Percentiles rank a stretch among this genome's conserved stretches.
Conservation (phyloP, 1,140 invertebrate genomes). For the Drosophila lini region DNA sequence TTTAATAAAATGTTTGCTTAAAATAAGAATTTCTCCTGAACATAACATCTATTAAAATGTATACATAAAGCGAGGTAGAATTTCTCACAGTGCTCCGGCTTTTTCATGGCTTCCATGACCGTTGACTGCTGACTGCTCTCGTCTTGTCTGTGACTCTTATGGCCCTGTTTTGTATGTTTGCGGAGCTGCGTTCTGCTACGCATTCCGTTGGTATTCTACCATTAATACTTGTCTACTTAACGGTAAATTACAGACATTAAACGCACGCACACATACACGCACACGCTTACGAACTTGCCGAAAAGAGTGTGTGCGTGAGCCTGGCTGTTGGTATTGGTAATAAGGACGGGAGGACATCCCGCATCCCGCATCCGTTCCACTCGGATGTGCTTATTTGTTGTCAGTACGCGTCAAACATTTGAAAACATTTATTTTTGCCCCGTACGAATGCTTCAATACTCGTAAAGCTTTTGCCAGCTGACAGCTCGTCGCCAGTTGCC, state of each 20-base stretch:
- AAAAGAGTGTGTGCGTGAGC: slow-evolving; percentile 46
- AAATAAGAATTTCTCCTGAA: too few species aligned
- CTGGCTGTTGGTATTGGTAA: slow-evolving; percentile 18
- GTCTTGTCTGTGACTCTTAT: slow-evolving; percentile 55
- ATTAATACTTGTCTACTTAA: slow-evolving; percentile 84
- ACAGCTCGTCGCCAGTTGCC: slow-evolving; percentile 50
- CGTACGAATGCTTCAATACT: slow-evolving; percentile 71
- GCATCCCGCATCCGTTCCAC: slow-evolving; percentile 4
- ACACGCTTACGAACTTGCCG: slow-evolving; percentile 45
- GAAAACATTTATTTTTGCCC: slow-evolving; percentile 81
- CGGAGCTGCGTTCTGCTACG: slow-evolving; percentile 75
- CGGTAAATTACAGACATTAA: slow-evolving; percentile 83
- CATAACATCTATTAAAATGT: too few species aligned
- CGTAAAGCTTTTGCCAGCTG: slow-evolving; percentile 62
- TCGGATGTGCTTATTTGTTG: slow-evolving; percentile 74
- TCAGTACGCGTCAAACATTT: slow-evolving; percentile 82
- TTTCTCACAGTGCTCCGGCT: slow-evolving; percentile 10
- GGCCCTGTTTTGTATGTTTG: slow-evolving; percentile 67
- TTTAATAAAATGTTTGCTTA: too few species aligned
- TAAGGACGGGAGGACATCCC: slow-evolving; percentile 14
- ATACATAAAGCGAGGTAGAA: neutral
- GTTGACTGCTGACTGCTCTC: slow-evolving; percentile 49
- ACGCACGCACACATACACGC: slow-evolving; percentile 69
- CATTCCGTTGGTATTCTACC: slow-evolving; percentile 84
- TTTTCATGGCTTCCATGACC: slow-evolving; percentile 51